Conservation (phyloP, 2,113 vertebrate genomes). For the Cebus imitator region DNA sequence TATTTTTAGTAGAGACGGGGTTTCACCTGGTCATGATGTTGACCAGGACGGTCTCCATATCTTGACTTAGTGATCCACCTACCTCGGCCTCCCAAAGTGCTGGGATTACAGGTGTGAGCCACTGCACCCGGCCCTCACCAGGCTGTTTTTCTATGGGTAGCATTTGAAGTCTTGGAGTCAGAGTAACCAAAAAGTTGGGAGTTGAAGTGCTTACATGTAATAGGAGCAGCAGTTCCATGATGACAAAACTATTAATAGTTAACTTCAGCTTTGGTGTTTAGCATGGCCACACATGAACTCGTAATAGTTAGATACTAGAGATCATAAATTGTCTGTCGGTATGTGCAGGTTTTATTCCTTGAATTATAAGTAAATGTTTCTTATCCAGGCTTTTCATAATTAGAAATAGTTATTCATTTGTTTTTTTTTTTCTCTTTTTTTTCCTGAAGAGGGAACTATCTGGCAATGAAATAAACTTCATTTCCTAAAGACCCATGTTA, state of each 20-base stretch:
- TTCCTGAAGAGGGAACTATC: not conserved
- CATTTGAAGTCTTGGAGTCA: not conserved
- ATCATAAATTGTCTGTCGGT: not conserved
- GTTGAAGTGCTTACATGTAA: not conserved
- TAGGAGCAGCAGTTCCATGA: not conserved
- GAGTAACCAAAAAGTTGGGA: not conserved
- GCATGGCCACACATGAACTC: not conserved
- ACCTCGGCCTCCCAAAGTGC: too few species aligned
- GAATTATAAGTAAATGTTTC: not conserved
- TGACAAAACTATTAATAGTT: not conserved
- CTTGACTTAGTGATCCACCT: too few species aligned
- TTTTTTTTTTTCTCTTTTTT: not conserved
- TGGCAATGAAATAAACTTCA: not conserved
- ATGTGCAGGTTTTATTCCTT: not conserved
- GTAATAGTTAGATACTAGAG: not conserved
- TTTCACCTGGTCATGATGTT: too few species aligned
- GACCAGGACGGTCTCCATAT: too few species aligned
- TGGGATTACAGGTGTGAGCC: too few species aligned
- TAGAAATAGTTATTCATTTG: not conserved
- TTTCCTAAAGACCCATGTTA: not conserved
- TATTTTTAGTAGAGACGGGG: too few species aligned
- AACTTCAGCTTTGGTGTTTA: not conserved
- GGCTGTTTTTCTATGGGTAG: not conserved
- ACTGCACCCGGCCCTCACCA: too few species aligned
- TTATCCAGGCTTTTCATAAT: not conserved